Base-by-base conservation (phyloP, 2,113 vertebrate genomes). In the Meriones unguiculatus region DNA sequence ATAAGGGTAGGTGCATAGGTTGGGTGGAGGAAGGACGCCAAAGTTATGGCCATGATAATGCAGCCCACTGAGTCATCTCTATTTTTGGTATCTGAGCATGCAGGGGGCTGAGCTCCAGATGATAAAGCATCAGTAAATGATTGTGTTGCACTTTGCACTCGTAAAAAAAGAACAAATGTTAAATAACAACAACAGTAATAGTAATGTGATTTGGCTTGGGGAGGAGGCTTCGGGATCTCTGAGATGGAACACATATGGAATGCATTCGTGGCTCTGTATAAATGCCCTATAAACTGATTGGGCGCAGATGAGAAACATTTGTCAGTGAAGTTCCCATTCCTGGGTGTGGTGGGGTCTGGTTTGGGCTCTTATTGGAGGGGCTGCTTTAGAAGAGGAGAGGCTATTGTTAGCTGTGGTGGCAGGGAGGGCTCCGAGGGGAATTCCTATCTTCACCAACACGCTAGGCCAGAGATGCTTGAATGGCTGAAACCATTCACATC, bases 231-330 rank as follows among this genome's bases (percentile, higher is more conserved):
- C 78, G 18, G 80, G 14, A n/a, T 89, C 92, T 90, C 90, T 46
- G 87, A 92, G 81, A 69, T 22, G 81, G 80, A 54, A 46, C 1
- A 3, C 95, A 94, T 93, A 82, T 96, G 98, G 97, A 91, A 94
- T 89, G 3, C 59, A 95, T 96, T 95, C 69, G 0, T 86, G 12
- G 91, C 62, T 90, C 73, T 95, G 73, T 94, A 65, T 73, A 89
- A 57, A 92, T 59, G 38, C 38, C 85, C 77, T 72, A 62, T 89
- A 92, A 95, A 87, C 65, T 84, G 92, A 95, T 85, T 87, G 81
- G 86, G 92, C 57, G 92, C 95, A 89, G 92, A 93, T 97, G 95
- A 93, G 92, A 98, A 97, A 90, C 92, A 94, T 91, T 95, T 97
- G 95, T 97, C 67, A 67, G 88, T 35, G 12, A 92, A 86, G 78